Percentiles rank a stretch among this genome's conserved stretches.
These are phyloP conservation scores for Polyergus mexicanus DNA, from an alignment of 1,140 invertebrate species.

Conservation along the genomic window DNA sequence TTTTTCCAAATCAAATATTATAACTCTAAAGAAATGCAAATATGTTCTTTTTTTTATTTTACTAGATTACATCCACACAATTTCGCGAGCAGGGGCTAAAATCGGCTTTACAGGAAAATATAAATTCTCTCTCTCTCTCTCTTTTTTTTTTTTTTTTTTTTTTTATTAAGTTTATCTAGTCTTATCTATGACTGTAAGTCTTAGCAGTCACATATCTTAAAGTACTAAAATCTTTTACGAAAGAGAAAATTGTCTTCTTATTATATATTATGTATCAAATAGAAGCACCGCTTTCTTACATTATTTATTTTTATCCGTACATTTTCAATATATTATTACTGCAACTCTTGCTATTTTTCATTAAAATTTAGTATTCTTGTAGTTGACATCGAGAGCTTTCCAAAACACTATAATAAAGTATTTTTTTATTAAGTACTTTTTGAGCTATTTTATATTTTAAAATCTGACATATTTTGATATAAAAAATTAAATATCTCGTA, in stretches of 20 bases:
- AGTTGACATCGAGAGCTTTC: too few relatives aligned
- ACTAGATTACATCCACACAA: not conserved
- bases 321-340: not conserved
- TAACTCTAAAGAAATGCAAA: not conserved
- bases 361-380: too few relatives aligned
- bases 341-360: not conserved
- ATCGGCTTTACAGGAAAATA: constrained; percentile 18
- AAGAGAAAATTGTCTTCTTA: not conserved
- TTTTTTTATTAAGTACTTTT: too few relatives aligned
- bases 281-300: not conserved
- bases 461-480: too few relatives aligned
- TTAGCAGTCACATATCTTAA: not conserved
- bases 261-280: not conserved
- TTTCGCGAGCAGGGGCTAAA: not conserved
- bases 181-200: not conserved
- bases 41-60: not conserved
- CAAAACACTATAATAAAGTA: too few relatives aligned
- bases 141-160: too few relatives aligned
- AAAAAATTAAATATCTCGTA: too few relatives aligned
- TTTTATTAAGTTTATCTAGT: not conserved
- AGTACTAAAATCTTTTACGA: not conserved
- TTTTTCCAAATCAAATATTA: constrained; percentile 8
- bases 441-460: too few relatives aligned
- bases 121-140: not conserved
- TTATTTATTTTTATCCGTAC: not conserved